phyloP scores from a whole-genome alignment of 2,113 vertebrate genomes.

The Neolamprologus falcicula region DNA sequence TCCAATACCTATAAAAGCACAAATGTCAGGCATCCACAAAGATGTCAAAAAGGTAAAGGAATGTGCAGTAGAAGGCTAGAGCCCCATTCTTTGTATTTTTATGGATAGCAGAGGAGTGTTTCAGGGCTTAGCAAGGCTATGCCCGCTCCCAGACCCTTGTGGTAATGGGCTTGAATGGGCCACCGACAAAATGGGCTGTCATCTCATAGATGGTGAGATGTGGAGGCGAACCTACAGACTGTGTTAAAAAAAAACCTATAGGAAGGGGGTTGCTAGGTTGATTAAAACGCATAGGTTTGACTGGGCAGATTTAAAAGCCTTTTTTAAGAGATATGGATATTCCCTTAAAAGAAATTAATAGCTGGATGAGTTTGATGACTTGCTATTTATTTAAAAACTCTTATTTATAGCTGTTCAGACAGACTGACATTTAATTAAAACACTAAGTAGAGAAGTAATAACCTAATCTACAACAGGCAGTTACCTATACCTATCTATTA shows the following conservation, averaged over 20 bases:
- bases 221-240: conserved; percentile 55
- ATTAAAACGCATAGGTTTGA: conserved; percentile 62
- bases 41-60: conserved; percentile 57
- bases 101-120: conserved; percentile 42
- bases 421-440: not conserved
- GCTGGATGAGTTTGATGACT: not conserved
- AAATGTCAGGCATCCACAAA: conserved; percentile 35
- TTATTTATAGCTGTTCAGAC: not conserved
- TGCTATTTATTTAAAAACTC: not conserved
- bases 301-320: conserved; percentile 48
- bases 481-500: not conserved
- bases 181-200: conserved; percentile 46
- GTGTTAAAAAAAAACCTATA: conserved; percentile 47
- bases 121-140: conserved; percentile 32
- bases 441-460: not conserved
- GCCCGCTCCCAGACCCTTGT: conserved; percentile 46
- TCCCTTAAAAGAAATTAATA: conserved; percentile 9
- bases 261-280: conserved; percentile 48
- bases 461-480: not conserved
- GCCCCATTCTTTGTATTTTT: conserved; percentile 56
- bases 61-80: not conserved
- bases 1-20: conserved; percentile 55
- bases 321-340: conserved; percentile 53
- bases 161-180: conserved; percentile 43
- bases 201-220: conserved; percentile 38